phyloP scores from a whole-genome alignment of 2,797 vertebrate genomes.

The Enoplosus armatus region DNA sequence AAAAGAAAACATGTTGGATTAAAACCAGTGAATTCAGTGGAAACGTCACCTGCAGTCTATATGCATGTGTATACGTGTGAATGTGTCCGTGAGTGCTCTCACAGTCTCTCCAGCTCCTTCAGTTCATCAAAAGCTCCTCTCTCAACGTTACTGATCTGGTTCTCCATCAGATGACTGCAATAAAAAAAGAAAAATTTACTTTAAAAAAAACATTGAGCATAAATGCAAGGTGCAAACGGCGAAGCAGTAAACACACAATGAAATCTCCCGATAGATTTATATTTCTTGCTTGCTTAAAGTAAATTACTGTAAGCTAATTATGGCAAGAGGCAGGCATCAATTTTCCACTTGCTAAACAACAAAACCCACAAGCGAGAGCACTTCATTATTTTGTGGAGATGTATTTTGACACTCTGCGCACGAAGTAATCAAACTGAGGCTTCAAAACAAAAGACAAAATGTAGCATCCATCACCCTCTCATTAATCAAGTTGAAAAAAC shows the following conservation, averaged over 20 bases:
- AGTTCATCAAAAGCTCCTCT: constrained; percentile 92
- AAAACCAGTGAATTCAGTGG: no score
- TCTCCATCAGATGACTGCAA: constrained; percentile 95
- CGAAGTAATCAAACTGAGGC: not conserved
- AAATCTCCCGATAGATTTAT: not conserved
- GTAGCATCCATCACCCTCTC: not conserved
- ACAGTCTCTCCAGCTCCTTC: constrained; percentile 96
- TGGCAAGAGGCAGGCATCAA: not conserved
- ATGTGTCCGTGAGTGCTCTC: constrained; percentile 73
- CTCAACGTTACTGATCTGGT: constrained; percentile 91
- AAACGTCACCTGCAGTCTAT: not conserved
- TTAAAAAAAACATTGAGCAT: not conserved
- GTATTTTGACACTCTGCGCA: not conserved
- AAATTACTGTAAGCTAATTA: not conserved
- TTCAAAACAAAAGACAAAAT: not conserved
- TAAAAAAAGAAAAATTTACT: not conserved
- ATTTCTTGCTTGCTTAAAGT: no score
- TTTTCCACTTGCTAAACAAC: not conserved
- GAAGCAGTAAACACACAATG: not conserved
- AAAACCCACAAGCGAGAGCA: not conserved
- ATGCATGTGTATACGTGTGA: not conserved
- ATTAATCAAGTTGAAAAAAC: constrained; percentile 4
- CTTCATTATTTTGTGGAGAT: not conserved
- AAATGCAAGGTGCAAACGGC: not conserved
- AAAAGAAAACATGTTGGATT: not conserved